Base-by-base conservation (phyloP, 2,113 vertebrate genomes). In the Tragulus kanchil region DNA sequence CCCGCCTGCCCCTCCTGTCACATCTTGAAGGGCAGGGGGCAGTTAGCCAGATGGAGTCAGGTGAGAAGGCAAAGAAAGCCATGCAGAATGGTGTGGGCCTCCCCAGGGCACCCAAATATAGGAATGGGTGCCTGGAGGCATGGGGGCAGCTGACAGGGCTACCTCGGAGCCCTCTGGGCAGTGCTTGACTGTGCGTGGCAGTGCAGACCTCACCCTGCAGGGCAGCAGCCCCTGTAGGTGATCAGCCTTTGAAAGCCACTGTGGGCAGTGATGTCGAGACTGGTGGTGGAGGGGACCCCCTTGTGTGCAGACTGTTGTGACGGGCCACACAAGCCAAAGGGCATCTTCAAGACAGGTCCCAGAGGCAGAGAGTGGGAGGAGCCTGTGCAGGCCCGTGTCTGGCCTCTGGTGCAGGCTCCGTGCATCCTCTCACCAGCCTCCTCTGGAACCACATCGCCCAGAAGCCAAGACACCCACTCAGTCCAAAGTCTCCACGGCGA, bases 81-180 rank as follows among this genome's bases (percentile, higher is more conserved):
- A 1, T 1, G 3, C 9, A 21, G 17, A 77, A 13, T 52, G 42
- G 28, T 48, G 8, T 36, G 42, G n/a, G 3, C 77, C 42, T 65
- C 1, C 8, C 17, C 5, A 5, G 14, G 17, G 21, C 3, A 15
- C 14, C 10, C 1, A 8, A 2, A 0, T 59, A n/a, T 36, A 73
- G 58, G 17, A 36, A 87, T 2, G 1, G 52, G 36, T 67, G 28
- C n/a, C 21, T 23, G 67, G 36, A 62, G 56, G 16, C 1, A 7
- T 7, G 42, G 5, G 6, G 42, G 64, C 26, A 75, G 82, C 48
- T 0, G 1, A 45, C 1, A 13, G 23, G 48, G n/a, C 17, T 25
- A 14, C 16, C 1, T 2, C 8, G 0, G 9, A 23, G 7, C 7
- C 12, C 14, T 2, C 6, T 12, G 21, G 10, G 21, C 12, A 85